Conservation (phyloP, 2,797 vertebrate genomes). For the Sphenodon punctatus region DNA sequence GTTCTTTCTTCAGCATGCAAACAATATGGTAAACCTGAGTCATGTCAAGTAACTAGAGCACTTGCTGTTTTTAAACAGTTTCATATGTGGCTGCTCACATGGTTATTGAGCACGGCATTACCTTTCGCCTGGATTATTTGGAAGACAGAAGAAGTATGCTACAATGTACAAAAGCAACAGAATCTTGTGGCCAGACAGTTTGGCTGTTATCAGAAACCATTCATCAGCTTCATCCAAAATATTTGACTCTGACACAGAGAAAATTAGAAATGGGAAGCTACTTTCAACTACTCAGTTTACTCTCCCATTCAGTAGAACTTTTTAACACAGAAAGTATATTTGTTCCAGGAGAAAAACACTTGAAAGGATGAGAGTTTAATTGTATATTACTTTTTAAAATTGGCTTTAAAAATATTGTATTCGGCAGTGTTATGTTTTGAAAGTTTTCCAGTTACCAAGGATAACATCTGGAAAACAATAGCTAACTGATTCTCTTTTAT, state of each 20-base stretch:
- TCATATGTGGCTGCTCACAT: constrained; percentile 64
- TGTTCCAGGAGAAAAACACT: constrained; percentile 51
- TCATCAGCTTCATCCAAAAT: constrained; percentile 30
- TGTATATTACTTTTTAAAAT: constrained; percentile 49
- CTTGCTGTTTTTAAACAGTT: constrained; percentile 65
- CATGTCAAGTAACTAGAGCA: constrained; percentile 54
- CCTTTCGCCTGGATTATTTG: constrained; percentile 55
- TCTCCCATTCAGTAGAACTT: constrained; percentile 54
- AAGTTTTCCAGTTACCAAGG: constrained; percentile 62
- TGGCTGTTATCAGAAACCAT: constrained; percentile 22
- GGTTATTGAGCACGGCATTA: constrained; percentile 40
- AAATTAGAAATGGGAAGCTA: constrained; percentile 48
- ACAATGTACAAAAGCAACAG: constrained; percentile 34
- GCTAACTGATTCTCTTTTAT: constrained; percentile 50
- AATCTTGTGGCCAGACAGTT: constrained; percentile 10
- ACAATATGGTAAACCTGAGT: constrained; percentile 64
- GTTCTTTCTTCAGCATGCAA: constrained; percentile 53
- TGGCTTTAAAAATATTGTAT: constrained; percentile 17
- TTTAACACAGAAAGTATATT: constrained; percentile 46
- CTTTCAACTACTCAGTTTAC: constrained; percentile 46
- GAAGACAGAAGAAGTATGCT: constrained; percentile 26
- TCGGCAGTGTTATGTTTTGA: constrained; percentile 46
- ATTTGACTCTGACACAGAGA: constrained; percentile 28
- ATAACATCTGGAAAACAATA: constrained; percentile 54
- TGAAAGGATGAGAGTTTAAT: constrained; percentile 41